These are phyloP conservation scores for Arctopsyche grandis DNA, from an alignment of 1,140 invertebrate species.

Conservation along the genomic window DNA sequence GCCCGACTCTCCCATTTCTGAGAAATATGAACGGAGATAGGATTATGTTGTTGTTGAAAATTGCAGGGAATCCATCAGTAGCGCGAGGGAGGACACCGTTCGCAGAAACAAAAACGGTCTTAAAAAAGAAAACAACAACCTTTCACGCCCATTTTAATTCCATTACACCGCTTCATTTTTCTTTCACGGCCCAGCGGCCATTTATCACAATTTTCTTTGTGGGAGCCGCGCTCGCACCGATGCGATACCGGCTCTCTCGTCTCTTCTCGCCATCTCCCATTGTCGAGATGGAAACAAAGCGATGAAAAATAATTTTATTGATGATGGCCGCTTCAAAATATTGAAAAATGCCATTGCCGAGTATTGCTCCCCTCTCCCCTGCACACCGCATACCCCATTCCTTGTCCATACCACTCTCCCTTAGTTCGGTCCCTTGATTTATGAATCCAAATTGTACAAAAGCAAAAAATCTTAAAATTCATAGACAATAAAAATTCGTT, in stretches of 20 bases:
- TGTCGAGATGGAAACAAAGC: slow-evolving; percentile 46
- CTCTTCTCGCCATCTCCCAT: slow-evolving; percentile 18
- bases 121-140: slow-evolving; percentile 38
- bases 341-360: slow-evolving; percentile 49
- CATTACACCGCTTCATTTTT: slow-evolving; percentile 42
- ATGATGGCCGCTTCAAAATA: slow-evolving; percentile 49
- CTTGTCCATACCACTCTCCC: neutral
- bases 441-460: neutral
- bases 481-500: too few relatives aligned
- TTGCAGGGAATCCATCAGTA: slow-evolving; percentile 9
- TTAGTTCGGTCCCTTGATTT: neutral
- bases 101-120: slow-evolving; percentile 8
- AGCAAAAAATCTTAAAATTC: neutral
- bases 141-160: slow-evolving; percentile 48
- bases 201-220: slow-evolving; percentile 50
- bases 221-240: slow-evolving; percentile 12
- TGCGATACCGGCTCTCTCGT: neutral
- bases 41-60: slow-evolving; percentile 32
- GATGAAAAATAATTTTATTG: slow-evolving; percentile 52
- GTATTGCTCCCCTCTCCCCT: too few relatives aligned
- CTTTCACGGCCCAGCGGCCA: slow-evolving; percentile 33
- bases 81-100: neutral
- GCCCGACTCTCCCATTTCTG: neutral
- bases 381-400: neutral
- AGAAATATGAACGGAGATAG: slow-evolving; percentile 16